Base-by-base conservation (phyloP, 2,888 invertebrate genomes). In the Alsophila aescularia region DNA sequence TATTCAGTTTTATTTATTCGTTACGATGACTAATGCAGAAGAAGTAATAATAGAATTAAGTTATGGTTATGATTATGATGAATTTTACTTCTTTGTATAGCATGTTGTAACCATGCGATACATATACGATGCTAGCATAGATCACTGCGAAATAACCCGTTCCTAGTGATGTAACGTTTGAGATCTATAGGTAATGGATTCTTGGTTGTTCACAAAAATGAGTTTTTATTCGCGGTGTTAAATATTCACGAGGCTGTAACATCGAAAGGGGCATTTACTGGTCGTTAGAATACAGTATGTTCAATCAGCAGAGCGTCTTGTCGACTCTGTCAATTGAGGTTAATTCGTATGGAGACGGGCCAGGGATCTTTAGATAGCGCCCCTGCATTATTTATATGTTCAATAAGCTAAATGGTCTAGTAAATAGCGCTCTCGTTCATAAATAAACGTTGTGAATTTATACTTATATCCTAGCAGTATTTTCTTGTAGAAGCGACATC, bases 281-380 rank as follows among this genome's bases (percentile, higher is more conserved):
- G 73, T 75, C 77, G 79, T 74, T 77, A 79, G 64, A 61, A 58
- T 62, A 61, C 78, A 79, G 77, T 79, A 80, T 81, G 81, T 88
- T 88, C 90, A 91, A 90, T 90, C 87, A 90, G 83, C 85, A 82
- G 85, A 88, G 87, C 87, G 88, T 89, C 89, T 89, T 75, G 85
- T 84, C 83, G 82, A 75, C 78, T 76, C 83, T 76, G 79, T 90
- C 91, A 91, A 91, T 91, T 91, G 91, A 88, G 90, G 90, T 91
- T 90, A 91, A 91, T 90, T 91, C 79, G 73, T 85, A 85, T 79
- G 83, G 83, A 90, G 89, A 84, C 87, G 82, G 84, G 77, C 81
- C 83, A 87, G 83, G 84, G 86, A 89, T 85, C 85, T 80, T 84
- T 83, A 85, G 73, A 71, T 78, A 75, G 85, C 83, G 84, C 86